Evolutionary conservation across 2,888 invertebrate genomes (phyloP).

Genomic region (Eueremaeus valkanovi): DNA sequence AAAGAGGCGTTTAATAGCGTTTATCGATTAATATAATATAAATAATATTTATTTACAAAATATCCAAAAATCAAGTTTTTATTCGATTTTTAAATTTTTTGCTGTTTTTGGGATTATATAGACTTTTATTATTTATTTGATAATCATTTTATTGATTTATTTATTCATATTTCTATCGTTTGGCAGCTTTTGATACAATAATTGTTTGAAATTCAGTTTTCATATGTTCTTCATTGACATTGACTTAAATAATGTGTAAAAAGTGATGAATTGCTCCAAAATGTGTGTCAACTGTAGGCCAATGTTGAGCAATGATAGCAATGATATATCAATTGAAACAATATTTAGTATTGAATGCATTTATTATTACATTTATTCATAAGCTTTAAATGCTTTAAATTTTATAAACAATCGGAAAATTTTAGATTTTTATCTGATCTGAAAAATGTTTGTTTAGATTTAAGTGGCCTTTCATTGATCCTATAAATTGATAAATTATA

Average conservation of each 20-base stretch:
- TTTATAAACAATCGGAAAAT: not conserved
- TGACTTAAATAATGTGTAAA: too few species aligned
- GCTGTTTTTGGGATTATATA: not conserved
- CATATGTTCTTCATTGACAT: too few species aligned
- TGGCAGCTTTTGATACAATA: not conserved
- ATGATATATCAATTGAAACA: too few species aligned
- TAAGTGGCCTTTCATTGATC: not conserved
- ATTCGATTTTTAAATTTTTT: not conserved
- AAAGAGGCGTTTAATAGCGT: conserved; percentile 14
- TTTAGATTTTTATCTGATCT: not conserved
- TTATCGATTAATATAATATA: not conserved
- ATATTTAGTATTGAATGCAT: too few species aligned
- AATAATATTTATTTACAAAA: not conserved
- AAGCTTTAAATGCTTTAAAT: not conserved
- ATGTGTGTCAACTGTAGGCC: too few species aligned
- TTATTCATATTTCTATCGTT: not conserved
- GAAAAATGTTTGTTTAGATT: not conserved
- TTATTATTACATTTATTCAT: not conserved
- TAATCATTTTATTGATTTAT: too few species aligned
- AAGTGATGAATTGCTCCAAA: too few species aligned
- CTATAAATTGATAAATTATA: not conserved
- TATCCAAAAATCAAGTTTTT: not conserved
- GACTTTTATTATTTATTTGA: not conserved
- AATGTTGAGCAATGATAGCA: too few species aligned
- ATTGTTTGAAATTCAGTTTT: too few species aligned